Percentiles rank a stretch among this genome's conserved stretches.
Evolutionary conservation across 23 tunicate species (phyloP).

Genomic region (Ciona savignyi): DNA sequence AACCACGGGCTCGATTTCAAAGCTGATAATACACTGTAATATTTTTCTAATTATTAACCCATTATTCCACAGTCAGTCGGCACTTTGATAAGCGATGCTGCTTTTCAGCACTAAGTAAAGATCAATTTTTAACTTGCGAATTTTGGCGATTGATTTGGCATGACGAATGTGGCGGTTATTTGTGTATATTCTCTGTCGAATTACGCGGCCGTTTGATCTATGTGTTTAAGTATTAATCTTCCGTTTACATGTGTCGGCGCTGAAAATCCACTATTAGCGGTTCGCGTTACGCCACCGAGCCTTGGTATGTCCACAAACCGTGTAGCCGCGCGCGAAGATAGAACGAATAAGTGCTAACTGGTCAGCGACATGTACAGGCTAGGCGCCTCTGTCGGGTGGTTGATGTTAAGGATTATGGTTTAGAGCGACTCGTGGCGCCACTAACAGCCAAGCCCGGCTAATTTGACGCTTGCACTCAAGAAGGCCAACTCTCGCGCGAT

Average conservation of each 20-base stretch:
- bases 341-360: background rate
- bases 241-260: too few relatives aligned
- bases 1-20: background rate
- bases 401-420: slow-evolving; percentile 7
- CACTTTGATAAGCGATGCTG: background rate
- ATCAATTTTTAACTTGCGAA: too few relatives aligned
- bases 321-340: background rate
- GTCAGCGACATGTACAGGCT: background rate
- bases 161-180: too few relatives aligned
- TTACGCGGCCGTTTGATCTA: too few relatives aligned
- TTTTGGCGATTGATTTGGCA: too few relatives aligned
- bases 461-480: background rate
- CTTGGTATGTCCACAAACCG: background rate
- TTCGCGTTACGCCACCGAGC: background rate
- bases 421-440: slow-evolving; percentile 20
- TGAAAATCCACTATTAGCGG: slow-evolving; percentile 1
- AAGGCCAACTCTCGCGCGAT: background rate
- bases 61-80: background rate
- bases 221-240: background rate
- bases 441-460: background rate
- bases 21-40: background rate
- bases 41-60: background rate
- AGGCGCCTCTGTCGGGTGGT: background rate
- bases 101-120: too few relatives aligned
- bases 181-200: too few relatives aligned